Evolutionary conservation across 2,797 vertebrate species (phyloP).

Genomic region (Meda fulgida): DNA sequence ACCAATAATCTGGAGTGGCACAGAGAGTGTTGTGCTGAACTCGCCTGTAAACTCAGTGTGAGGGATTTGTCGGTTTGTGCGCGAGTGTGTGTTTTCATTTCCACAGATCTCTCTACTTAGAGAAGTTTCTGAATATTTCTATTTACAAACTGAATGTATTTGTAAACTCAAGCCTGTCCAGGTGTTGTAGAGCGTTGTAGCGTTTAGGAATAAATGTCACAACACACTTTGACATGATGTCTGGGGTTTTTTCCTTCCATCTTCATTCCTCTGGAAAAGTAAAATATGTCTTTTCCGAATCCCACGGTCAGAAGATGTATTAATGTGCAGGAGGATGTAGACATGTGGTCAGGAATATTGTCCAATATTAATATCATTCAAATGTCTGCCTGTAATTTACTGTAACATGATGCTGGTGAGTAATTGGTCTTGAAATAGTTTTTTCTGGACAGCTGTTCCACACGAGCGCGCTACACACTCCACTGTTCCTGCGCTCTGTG

Average conservation of each 20-base stretch:
- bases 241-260: constrained; percentile 62
- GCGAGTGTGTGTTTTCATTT: constrained; percentile 35
- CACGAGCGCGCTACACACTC: no score
- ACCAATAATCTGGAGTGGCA: background rate
- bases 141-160: constrained; percentile 23
- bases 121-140: constrained; percentile 26
- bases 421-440: constrained; percentile 43
- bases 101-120: background rate
- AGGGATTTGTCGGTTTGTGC: constrained; percentile 4
- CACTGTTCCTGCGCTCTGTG: no score
- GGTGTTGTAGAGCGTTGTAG: constrained; percentile 44
- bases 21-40: constrained; percentile 4
- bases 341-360: constrained; percentile 51
- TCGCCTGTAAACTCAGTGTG: constrained; percentile 5
- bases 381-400: constrained; percentile 53
- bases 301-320: constrained; percentile 38
- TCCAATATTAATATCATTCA: constrained; percentile 57
- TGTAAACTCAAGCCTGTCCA: constrained; percentile 16
- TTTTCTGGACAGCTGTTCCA: background rate
- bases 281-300: constrained; percentile 57
- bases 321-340: constrained; percentile 36
- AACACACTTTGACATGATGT: constrained; percentile 62
- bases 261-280: constrained; percentile 46
- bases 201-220: constrained; percentile 55
- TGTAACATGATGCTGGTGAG: constrained; percentile 49